These are phyloP conservation scores for Rotaria sp. DNA, from an alignment of 2,888 invertebrate genomes.

Conservation along the genomic window DNA sequence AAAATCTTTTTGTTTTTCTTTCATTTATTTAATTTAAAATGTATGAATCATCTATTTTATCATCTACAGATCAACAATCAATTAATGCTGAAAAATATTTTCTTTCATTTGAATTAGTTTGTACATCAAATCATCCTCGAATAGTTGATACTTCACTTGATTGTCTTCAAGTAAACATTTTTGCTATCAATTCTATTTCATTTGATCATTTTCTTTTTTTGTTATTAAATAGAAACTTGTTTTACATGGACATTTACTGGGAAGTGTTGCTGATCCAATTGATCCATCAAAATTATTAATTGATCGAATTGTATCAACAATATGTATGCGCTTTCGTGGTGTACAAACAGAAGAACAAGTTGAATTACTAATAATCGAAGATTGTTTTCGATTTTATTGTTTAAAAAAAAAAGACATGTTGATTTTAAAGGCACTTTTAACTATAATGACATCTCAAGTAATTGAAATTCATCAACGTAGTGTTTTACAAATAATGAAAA, in stretches of 20 bases:
- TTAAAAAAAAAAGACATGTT: neutral
- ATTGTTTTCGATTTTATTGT: slow-evolving; percentile 43
- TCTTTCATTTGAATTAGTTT: slow-evolving; percentile 89
- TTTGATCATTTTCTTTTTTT: too few relatives aligned
- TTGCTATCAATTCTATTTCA: too few relatives aligned
- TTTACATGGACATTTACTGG: slow-evolving; percentile 23
- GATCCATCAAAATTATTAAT: slow-evolving; percentile 18
- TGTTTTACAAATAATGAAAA: slow-evolving; percentile 77
- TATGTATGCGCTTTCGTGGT: slow-evolving; percentile 60
- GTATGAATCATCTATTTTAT: neutral
- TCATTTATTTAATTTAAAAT: neutral
- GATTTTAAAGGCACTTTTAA: slow-evolving; percentile 71
- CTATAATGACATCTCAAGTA: slow-evolving; percentile 79
- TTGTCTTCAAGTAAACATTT: slow-evolving; percentile 67
- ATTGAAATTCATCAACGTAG: slow-evolving; percentile 78
- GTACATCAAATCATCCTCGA: slow-evolving; percentile 86
- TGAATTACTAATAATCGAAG: slow-evolving; percentile 88
- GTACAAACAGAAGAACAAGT: slow-evolving; percentile 97
- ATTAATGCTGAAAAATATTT: slow-evolving; percentile 40
- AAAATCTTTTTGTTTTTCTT: neutral
- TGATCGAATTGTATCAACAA: slow-evolving; percentile 13
- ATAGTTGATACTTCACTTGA: slow-evolving; percentile 94
- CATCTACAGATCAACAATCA: neutral
- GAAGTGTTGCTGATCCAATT: neutral
- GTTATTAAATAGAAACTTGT: neutral